Base-by-base conservation (phyloP, 2,888 invertebrate species). In the Chaetogeoica ovagalla region DNA sequence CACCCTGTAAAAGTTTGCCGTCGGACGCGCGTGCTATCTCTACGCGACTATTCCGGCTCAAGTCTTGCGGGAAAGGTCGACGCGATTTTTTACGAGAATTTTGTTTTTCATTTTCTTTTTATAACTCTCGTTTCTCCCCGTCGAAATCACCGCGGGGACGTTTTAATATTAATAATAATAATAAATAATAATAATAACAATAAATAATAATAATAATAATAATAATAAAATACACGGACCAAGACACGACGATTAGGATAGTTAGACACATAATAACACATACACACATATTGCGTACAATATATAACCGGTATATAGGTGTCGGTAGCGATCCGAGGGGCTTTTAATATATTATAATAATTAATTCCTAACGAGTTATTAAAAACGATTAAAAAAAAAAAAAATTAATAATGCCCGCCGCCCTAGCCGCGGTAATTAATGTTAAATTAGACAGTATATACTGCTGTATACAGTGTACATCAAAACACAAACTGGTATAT, bases 41-140 rank as follows among this genome's bases (percentile, higher is more conserved):
- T 52, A 37, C 52, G n/a, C 37, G n/a, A n/a, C n/a, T n/a, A n/a
- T n/a, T n/a, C n/a, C n/a, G 52, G 13, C 13, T 4, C 52, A 74
- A 52, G 30, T 63, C 52, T 63, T 55, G 21, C 55, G 13, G 55
- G 63, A 30, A 52, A 73, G 63, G 63, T 55, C 65, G 74, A 55
- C 48, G 74, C 74, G 74, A 65, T 74, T 74, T 74, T 74, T 73
- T 55, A 73, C 73, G 37, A 55, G 30, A n/a, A 52, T 73, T 37
- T 21, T n/a, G 8, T 30, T 21, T 55, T 21, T n/a, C 17, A 9
- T 17, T 30, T 21, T 55, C 13, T 13, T 48, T 48, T 11, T 11
- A 48, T 13, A 13, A 48, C 15, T 1, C 13, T 13, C 48, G 48
- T 1, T 48, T 13, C 6, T 11, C 11, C 43, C 7, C 6, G 52